Evolutionary conservation across 53 echinoderm and acorn worm species (phyloP).

Genomic region (Paracentrotus lividus): DNA sequence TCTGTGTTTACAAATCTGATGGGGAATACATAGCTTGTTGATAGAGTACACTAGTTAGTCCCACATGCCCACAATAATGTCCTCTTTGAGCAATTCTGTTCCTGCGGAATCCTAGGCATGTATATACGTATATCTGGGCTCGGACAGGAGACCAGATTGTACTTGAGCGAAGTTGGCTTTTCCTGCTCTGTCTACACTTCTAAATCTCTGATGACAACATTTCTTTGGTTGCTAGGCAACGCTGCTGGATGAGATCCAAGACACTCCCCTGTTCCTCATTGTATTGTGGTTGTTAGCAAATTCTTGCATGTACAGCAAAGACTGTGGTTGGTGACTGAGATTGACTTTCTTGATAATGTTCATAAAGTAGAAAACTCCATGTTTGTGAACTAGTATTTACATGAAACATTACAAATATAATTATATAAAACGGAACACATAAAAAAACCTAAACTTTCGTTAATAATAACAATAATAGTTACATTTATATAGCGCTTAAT

Average conservation of each 20-base stretch:
- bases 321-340: neutral
- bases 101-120: constrained; percentile 46
- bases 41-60: constrained; percentile 45
- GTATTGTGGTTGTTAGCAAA: neutral
- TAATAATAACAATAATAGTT: too few relatives aligned
- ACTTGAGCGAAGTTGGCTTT: constrained; percentile 44
- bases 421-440: too few relatives aligned
- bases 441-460: too few relatives aligned
- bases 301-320: constrained; percentile 6
- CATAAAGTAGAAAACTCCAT: too few relatives aligned
- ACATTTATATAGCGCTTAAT: too few relatives aligned
- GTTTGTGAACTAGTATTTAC: too few relatives aligned
- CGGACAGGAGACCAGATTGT: constrained; percentile 52
- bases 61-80: constrained; percentile 11
- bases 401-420: too few relatives aligned
- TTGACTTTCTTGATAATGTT: neutral
- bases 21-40: constrained; percentile 3
- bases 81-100: neutral
- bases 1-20: constrained; percentile 18
- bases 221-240: constrained; percentile 51
- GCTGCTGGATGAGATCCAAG: constrained; percentile 15
- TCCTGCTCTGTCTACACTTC: constrained; percentile 62
- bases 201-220: constrained; percentile 67
- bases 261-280: constrained; percentile 31
- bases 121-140: neutral